Base-by-base conservation (phyloP, 1,140 invertebrate genomes). In the Drosophila pallidifrons region DNA sequence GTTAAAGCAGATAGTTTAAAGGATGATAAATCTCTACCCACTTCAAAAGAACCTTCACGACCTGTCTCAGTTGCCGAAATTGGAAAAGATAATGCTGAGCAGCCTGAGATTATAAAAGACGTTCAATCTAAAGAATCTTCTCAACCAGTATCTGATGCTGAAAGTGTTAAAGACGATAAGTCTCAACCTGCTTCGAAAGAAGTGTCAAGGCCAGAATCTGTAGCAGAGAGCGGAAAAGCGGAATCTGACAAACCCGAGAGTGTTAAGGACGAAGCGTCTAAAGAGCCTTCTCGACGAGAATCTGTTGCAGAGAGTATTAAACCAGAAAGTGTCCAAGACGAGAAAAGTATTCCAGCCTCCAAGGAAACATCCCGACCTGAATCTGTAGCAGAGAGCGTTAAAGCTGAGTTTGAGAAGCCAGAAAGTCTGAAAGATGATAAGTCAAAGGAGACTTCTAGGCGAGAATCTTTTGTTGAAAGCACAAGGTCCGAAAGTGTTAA, bases 31-130 rank as follows among this genome's bases (percentile, higher is more conserved):
- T 63, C 65, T 41, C 11, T 43, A 6, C 51, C 63, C 1, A 63
- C 49, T n/a, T 79, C 82, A 1, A 81, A 92, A 43, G 80, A 89
- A 16, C 16, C 68, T 4, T 75, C 83, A 5, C 63, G 75, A 5
- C 83, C 83, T 4, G 74, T 58, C 10, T 91, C 87, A 8, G 71
- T 58, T 3, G 59, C 60, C 7, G 55, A 10, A 41, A 13, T 13
- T 60, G 25, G 13, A 32, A 25, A 58, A 20, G 55, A 58, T 43
- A 3, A 60, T 41, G 38, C 8, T 41, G 38, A 41, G 7, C 7
- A 41, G 10, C 38, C 60, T 6, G 55, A 41, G 10, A 13, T n/a
- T 46, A 7, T 25, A 10, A 25, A 58, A n/a, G 55, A 58, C 20
- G 3, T 28, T 0, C 69, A 79, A 30, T 76, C 74, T 11, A 79